A percentile compares a stretch with the other conserved stretches of the same genome.
phyloP scores from a whole-genome alignment of 2,113 vertebrate species.

The Urocynchramus pylzowi region DNA sequence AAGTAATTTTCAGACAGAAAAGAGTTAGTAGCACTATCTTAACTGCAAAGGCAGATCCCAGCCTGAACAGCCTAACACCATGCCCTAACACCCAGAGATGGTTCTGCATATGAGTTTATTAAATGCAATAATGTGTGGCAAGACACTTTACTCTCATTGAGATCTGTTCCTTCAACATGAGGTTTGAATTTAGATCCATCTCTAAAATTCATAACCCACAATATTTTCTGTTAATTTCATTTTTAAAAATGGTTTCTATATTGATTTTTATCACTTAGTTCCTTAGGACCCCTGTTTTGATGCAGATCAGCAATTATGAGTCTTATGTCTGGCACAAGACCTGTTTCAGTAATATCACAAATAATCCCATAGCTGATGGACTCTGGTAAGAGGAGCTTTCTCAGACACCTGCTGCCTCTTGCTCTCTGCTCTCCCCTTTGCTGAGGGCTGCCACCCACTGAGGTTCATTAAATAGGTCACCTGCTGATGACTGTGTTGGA shows the following conservation, averaged over 20 bases:
- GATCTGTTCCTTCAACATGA: background rate
- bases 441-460: background rate
- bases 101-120: background rate
- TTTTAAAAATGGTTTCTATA: no score
- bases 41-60: background rate
- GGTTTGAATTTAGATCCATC: background rate
- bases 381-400: background rate
- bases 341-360: background rate
- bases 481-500: background rate
- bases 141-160: background rate
- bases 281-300: background rate
- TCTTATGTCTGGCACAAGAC: background rate
- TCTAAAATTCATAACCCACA: background rate
- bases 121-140: background rate
- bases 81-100: background rate
- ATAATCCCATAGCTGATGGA: rapidly evolving
- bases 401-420: background rate
- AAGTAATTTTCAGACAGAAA: background rate
- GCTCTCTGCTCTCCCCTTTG: background rate
- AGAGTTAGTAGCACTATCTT: background rate
- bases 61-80: background rate
- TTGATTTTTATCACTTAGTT: background rate
- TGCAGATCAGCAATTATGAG: background rate
- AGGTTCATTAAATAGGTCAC: rapidly evolving
- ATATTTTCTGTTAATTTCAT: background rate